Evolutionary conservation across 2,888 invertebrate genomes (phyloP), one percentile per base, ranked within the genome.

Genomic region (Drosophila helvetica): DNA sequence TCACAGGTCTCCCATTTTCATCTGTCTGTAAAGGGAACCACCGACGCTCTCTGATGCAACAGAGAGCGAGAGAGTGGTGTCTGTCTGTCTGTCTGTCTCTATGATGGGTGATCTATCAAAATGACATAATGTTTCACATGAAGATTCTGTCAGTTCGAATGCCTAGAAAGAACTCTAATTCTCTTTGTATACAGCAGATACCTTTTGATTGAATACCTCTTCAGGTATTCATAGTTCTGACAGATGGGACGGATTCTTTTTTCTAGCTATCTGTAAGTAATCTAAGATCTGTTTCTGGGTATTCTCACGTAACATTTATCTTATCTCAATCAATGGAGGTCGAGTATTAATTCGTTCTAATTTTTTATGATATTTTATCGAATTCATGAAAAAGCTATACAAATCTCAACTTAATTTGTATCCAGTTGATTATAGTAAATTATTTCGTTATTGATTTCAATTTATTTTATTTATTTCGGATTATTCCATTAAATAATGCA

Each of bases 61-160:
- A 38, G 27, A 52, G 22, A 38, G 38, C 6, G 27, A 51, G 18
- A 15, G 46, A 48, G 33, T 60, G 60, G 27, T 30, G 38, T 18
- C 15, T 27, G 27, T 46, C 25, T 25, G 25, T 25, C 25, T 25
- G 25, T 25, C 25, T 25, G 69, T 51, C 22, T 15, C 38, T 15
- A 38, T 38, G 56, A 38, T 38, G 56, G 61, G 50, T 66, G 54
- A 82, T 79, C 74, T 65, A 85, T 82, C 85, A 82, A 79, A 73
- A 47, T 74, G 77, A 70, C 79, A 67, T 66, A 70, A 81, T 76
- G 76, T 72, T 74, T 55, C 55, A 63, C 62, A 71, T 71, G 53
- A 48, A 53, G 33, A 53, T 42, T 58, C 71, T 71, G 70, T 64
- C 70, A 56, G 54, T 54, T 48, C 19, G 56, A 62, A 68, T 60